A percentile compares a stretch with the other conserved stretches of the same genome.
Evolutionary conservation across 2,888 invertebrate species (phyloP).

Genomic region (Ferdinandea cuprea): DNA sequence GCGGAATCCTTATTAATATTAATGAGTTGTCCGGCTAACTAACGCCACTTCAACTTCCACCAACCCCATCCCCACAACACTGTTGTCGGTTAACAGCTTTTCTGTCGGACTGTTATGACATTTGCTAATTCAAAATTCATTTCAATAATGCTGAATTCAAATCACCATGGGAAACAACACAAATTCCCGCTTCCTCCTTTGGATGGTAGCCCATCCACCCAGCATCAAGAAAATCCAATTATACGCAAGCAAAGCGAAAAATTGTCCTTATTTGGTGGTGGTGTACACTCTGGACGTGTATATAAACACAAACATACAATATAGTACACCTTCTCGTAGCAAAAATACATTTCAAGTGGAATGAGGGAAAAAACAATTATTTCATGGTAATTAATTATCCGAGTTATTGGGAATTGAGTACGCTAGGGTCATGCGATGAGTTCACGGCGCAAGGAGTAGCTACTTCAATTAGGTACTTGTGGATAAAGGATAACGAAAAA

Average conservation of each 20-base stretch:
- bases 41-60: neutral
- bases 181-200: constrained; percentile 16
- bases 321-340: neutral
- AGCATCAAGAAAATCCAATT: constrained; percentile 39
- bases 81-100: constrained; percentile 13
- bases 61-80: too few species aligned
- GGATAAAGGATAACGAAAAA: neutral
- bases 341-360: neutral
- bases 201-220: neutral
- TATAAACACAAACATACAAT: constrained; percentile 1
- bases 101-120: constrained; percentile 34
- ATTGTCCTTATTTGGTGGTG: constrained; percentile 4
- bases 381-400: constrained; percentile 43
- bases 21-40: constrained; percentile 58
- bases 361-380: constrained; percentile 17
- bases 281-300: neutral
- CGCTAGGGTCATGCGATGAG: neutral
- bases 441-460: neutral
- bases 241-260: constrained; percentile 31
- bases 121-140: constrained; percentile 57
- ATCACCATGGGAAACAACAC: constrained; percentile 42
- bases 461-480: neutral
- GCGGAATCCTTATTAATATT: constrained; percentile 56
- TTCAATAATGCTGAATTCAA: constrained; percentile 48
- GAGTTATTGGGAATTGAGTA: constrained; percentile 22